Percentiles rank a stretch among this genome's conserved stretches.
Evolutionary conservation across 2,797 vertebrate genomes (phyloP).

Genomic region (Passerculus sandwichensis): DNA sequence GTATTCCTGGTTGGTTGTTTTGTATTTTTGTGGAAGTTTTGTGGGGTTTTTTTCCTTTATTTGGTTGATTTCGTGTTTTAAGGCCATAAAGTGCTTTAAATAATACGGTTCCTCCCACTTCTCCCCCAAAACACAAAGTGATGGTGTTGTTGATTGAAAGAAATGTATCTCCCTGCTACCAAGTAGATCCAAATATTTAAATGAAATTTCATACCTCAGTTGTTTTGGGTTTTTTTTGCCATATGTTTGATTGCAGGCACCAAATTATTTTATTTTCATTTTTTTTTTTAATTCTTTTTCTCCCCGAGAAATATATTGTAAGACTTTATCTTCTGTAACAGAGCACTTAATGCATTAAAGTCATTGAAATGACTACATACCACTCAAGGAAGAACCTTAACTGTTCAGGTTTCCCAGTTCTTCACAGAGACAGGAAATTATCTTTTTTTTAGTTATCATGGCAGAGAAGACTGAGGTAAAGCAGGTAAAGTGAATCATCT

Average conservation of each 20-base stretch:
- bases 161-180: background rate
- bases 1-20: background rate
- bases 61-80: background rate
- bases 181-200: background rate
- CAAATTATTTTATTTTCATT: background rate
- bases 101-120: background rate
- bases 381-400: background rate
- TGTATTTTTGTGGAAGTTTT: background rate
- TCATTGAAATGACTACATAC: background rate
- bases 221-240: background rate
- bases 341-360: background rate
- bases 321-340: background rate
- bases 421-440: background rate
- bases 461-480: background rate
- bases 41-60: rapidly evolving
- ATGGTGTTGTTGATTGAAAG: background rate
- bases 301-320: rapidly evolving
- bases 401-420: background rate
- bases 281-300: background rate
- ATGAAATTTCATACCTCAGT: background rate
- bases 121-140: rapidly evolving
- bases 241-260: background rate
- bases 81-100: background rate
- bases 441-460: background rate
- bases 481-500: background rate